Evolutionary conservation across 1,140 invertebrate species (phyloP), one percentile per base, ranked within the genome.

Genomic region (Lepidotrigona ventralis): DNA sequence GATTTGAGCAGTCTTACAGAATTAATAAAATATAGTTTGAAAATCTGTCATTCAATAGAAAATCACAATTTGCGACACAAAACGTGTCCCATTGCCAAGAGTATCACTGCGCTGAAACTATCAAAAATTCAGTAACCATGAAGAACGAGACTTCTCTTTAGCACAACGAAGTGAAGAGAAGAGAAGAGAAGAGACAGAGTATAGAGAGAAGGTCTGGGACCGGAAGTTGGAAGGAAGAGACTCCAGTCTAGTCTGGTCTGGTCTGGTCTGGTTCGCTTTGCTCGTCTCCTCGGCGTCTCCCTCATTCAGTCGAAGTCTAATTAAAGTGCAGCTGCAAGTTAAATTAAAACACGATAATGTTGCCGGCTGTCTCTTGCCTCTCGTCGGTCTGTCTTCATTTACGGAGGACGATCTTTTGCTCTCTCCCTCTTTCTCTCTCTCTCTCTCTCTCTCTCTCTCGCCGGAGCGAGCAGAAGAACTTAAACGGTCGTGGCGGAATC

Each of bases 301-400:
- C 84, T 91, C 85, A 89, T 90, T 90, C 89, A 86, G 80, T 54
- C 90, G 77, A 92, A 91, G 87, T 92, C 91, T 91, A 91, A 92
- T 92, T 92, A 92, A 92, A 91, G 90, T 91, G 89, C 89, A 92
- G 91, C 89, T 88, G 89, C 89, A 92, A 92, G 90, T 92, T 92
- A 92, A 92, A 92, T 92, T 92, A 92, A 92, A 92, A 92, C 87
- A 91, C 90, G 90, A 92, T 92, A 92, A 92, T 91, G 90, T 92
- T 91, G 85, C 89, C 86, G 75, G 64, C 72, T 68, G 74, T 56
- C 72, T 78, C 71, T 46, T 69, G 46, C 63, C 74, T 63, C 79
- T 68, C 68, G 64, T 29, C 70, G 69, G 51, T 64, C 66, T 58
- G 54, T 56, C 84, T 33, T 12, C 51, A 5, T 60, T 39, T 14